These are phyloP conservation scores for Pherbina coryleti DNA, from an alignment of 2,888 invertebrate species.

Conservation along the genomic window DNA sequence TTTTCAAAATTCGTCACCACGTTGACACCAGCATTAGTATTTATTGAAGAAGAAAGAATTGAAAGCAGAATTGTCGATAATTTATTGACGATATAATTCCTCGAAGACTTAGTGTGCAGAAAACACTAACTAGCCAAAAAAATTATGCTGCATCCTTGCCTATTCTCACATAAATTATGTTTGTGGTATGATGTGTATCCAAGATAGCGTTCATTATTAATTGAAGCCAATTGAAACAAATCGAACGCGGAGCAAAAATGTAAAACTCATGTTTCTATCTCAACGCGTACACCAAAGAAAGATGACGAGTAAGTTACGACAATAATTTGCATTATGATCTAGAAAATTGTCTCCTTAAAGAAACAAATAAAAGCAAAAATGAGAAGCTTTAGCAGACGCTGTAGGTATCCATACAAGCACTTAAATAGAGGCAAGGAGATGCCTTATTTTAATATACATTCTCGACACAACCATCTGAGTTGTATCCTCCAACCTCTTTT, in stretches of 20 bases:
- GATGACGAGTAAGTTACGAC: constrained; percentile 23
- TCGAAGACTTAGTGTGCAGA: too few relatives aligned
- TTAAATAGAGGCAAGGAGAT: background rate
- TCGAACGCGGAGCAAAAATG: background rate
- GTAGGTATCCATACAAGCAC: background rate
- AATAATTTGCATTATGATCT: background rate
- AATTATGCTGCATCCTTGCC: background rate
- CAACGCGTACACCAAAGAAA: constrained; percentile 7
- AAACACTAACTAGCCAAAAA: too few relatives aligned
- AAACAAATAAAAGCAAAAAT: background rate
- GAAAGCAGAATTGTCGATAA: too few relatives aligned
- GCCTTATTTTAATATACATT: too few relatives aligned
- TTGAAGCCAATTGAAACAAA: background rate
- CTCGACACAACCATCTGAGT: background rate
- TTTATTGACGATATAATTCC: too few relatives aligned
- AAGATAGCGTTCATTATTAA: background rate
- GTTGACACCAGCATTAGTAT: too few relatives aligned
- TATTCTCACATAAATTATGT: constrained; percentile 4
- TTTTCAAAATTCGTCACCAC: too few relatives aligned
- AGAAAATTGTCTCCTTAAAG: background rate
- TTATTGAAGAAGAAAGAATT: too few relatives aligned
- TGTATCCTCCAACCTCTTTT: background rate
- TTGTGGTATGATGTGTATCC: background rate
- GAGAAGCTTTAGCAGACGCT: background rate
- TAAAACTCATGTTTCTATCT: constrained; percentile 19